Percentiles rank a stretch among this genome's conserved stretches.
These are phyloP conservation scores for Heliocidaris erythrogramma DNA, from an alignment of 35 echinoderm and acorn worm species.

Conservation along the genomic window DNA sequence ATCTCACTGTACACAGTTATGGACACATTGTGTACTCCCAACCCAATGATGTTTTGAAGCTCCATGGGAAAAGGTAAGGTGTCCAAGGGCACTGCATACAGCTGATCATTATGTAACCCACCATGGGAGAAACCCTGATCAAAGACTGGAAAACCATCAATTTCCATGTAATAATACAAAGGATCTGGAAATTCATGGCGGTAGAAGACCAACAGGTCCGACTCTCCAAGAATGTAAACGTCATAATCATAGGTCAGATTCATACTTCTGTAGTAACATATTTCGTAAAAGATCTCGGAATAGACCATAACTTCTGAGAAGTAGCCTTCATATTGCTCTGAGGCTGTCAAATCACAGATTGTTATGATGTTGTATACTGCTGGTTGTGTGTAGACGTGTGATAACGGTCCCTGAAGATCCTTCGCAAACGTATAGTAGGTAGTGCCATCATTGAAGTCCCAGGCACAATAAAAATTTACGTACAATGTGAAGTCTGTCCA, in stretches of 20 bases:
- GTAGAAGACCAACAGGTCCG: neutral
- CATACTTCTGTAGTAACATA: neutral
- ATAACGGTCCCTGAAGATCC: neutral
- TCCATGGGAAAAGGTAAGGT: conserved; percentile 27
- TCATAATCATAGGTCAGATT: conserved; percentile 9
- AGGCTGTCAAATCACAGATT: neutral
- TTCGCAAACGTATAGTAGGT: neutral
- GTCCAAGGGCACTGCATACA: neutral
- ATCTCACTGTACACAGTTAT: conserved; percentile 25
- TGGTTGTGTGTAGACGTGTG: neutral
- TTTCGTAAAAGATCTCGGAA: neutral
- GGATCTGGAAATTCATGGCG: conserved; percentile 10
- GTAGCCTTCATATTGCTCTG: neutral
- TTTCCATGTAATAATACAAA: conserved; percentile 13
- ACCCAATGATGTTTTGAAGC: conserved; percentile 14
- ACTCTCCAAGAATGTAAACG: neutral
- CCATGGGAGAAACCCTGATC: neutral
- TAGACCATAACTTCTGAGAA: conserved; percentile 34
- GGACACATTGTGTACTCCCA: conserved; percentile 10
- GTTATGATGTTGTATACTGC: neutral
- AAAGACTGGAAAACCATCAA: conserved; percentile 25
- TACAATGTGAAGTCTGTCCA: neutral
- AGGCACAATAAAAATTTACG: neutral
- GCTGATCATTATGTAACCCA: neutral
- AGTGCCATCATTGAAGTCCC: conserved; percentile 8